Evolutionary conservation across 1,140 invertebrate genomes (phyloP), one percentile per base, ranked within the genome.

Genomic region (Samia ricini): DNA sequence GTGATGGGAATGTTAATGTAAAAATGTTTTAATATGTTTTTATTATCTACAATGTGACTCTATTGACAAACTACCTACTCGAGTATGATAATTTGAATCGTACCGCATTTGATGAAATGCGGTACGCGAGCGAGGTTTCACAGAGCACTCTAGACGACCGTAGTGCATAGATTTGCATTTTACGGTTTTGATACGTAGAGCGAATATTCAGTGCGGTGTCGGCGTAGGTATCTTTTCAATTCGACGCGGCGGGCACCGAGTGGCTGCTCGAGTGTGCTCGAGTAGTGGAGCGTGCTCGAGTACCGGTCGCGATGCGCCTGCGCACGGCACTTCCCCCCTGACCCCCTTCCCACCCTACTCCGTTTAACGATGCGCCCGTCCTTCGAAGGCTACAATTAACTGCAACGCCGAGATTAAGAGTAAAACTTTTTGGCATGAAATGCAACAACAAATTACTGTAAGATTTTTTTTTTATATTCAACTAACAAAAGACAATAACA

Each of bases 121-220:
- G 73, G 79, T 61, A 64, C 68, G 72, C 64, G 66, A 72, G 76
- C 69, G 63, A 60, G 71, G 77, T 69, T 71, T 72, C 69, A 72
- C 71, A 76, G 81, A 85, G 85, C 72, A 86, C 85, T 83, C 82
- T 83, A 88, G 87, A 89, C 83, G 79, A 84, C 78, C 83, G 81
- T 79, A 83, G 80, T 82, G 85, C 83, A 88, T 90, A 88, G 85
- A 90, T 90, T 90, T 90, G 85, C 88, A 90, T 90, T 88, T 88
- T 88, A 83, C 83, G 77, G 82, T 88, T 88, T 87, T 88, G 87
- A 88, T 88, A 90, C 84, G 84, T 88, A 63, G 83, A 81, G 85
- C 82, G 87, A 89, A 89, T 88, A 88, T 88, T 88, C 85, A 87
- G 80, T 76, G 77, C 79, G 77, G 85, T 88, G 83, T 89, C 77